Evolutionary conservation across 1,140 invertebrate genomes (phyloP).

Genomic region (Cardiocondyla obscurior): DNA sequence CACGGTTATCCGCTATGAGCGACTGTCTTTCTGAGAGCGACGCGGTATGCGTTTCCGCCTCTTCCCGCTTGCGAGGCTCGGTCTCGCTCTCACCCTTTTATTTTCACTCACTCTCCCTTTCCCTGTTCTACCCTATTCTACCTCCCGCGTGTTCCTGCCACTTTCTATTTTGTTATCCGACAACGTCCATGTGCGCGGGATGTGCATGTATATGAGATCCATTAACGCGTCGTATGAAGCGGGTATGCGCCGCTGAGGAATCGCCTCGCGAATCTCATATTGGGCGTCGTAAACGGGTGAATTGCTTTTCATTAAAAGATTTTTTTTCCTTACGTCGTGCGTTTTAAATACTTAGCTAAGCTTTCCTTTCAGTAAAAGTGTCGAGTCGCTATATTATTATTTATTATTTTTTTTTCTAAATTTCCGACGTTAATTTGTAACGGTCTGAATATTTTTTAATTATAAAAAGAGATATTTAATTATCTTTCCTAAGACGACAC

Average conservation of each 20-base stretch:
- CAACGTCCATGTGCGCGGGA: not conserved
- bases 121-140: slow-evolving; percentile 2
- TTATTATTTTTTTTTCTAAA: not conserved
- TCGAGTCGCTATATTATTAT: too few relatives aligned
- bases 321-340: not conserved
- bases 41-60: slow-evolving; percentile 6
- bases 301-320: not conserved
- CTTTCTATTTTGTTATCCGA: slow-evolving; percentile 68
- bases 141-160: slow-evolving; percentile 24
- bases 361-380: not conserved
- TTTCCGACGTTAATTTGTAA: not conserved
- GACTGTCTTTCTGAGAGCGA: slow-evolving; percentile 9
- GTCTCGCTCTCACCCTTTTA: slow-evolving; percentile 51
- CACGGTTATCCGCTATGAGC: slow-evolving; percentile 40
- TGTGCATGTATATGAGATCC: slow-evolving; percentile 9
- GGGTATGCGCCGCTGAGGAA: not conserved
- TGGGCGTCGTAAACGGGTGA: not conserved
- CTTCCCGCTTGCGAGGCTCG: slow-evolving; percentile 10
- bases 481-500: not conserved
- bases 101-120: slow-evolving; percentile 62
- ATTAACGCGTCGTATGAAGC: slow-evolving; percentile 2
- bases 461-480: not conserved
- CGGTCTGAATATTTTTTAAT: not conserved
- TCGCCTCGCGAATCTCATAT: slow-evolving; percentile 5
- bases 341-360: not conserved